Evolutionary conservation across 2,797 vertebrate genomes (phyloP).

Genomic region (Adelosebastes latens): DNA sequence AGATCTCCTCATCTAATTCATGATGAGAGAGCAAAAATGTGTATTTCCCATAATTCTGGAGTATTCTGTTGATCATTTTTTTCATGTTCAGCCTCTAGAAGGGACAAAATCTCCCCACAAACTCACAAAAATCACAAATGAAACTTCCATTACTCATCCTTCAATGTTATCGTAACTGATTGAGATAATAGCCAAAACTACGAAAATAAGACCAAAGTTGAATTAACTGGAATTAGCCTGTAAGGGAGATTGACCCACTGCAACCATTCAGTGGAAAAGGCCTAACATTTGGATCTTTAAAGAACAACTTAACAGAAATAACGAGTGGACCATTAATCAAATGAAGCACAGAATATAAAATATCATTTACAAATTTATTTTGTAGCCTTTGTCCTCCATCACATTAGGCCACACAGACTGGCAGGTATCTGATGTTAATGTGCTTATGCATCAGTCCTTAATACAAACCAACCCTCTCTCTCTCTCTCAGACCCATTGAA

Average conservation of each 20-base stretch:
- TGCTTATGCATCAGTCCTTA: not conserved
- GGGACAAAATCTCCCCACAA: not conserved
- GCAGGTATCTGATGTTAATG: not conserved
- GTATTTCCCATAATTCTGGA: not conserved
- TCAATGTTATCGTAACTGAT: not conserved
- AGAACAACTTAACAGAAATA: not conserved
- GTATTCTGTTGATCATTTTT: not conserved
- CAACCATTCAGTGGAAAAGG: not conserved
- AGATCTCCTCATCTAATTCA: not conserved
- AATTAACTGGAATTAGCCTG: not conserved
- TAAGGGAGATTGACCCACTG: not conserved
- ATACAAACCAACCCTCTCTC: not conserved
- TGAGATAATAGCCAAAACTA: not conserved
- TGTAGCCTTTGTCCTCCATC: not conserved
- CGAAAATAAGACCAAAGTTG: not conserved
- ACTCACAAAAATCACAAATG: not conserved
- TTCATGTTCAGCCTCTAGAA: not conserved
- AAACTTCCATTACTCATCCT: not conserved
- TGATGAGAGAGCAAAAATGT: not conserved
- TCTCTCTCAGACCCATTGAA: not conserved
- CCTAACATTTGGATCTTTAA: not conserved
- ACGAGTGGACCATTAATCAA: not conserved
- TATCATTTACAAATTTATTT: not conserved
- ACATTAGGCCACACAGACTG: not conserved
- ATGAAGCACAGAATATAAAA: not conserved